These are phyloP conservation scores for Gavialis gangeticus DNA, from an alignment of 2,113 vertebrate genomes.

Conservation along the genomic window DNA sequence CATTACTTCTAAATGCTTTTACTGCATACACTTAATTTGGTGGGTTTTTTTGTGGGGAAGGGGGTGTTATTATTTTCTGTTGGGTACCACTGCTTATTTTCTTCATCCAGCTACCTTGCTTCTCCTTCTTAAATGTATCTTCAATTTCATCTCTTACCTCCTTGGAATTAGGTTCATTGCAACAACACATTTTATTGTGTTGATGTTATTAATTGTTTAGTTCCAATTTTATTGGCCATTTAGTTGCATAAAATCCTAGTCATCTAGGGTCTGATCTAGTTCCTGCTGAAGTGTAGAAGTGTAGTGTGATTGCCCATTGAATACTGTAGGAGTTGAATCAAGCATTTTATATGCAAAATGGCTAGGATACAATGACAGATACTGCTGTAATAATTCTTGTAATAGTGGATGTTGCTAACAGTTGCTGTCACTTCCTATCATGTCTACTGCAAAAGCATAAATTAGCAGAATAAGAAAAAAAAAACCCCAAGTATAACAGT, in stretches of 20 bases:
- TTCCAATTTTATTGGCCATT: not conserved
- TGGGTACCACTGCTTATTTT: not conserved
- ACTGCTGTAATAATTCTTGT: not conserved
- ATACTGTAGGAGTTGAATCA: not conserved
- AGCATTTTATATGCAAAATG: not conserved
- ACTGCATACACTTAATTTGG: not conserved
- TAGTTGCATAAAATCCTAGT: not conserved
- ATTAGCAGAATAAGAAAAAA: not conserved
- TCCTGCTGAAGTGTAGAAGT: not conserved
- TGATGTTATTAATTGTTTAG: not conserved
- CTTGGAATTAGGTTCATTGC: not conserved
- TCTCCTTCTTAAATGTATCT: not conserved
- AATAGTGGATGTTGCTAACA: not conserved
- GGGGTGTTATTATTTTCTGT: not conserved
- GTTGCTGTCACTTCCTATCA: not conserved
- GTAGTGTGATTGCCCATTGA: not conserved
- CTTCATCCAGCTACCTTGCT: not conserved
- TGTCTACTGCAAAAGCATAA: not conserved
- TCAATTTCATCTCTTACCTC: not conserved
- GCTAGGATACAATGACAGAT: not conserved
- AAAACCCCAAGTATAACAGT: not conserved
- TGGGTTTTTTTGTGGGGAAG: too few relatives aligned
- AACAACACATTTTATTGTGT: not conserved
- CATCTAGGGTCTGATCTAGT: not conserved
- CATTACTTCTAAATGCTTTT: not conserved